Base-by-base conservation (phyloP, 2,797 vertebrate genomes). In the Oreochromis mossambicus region DNA sequence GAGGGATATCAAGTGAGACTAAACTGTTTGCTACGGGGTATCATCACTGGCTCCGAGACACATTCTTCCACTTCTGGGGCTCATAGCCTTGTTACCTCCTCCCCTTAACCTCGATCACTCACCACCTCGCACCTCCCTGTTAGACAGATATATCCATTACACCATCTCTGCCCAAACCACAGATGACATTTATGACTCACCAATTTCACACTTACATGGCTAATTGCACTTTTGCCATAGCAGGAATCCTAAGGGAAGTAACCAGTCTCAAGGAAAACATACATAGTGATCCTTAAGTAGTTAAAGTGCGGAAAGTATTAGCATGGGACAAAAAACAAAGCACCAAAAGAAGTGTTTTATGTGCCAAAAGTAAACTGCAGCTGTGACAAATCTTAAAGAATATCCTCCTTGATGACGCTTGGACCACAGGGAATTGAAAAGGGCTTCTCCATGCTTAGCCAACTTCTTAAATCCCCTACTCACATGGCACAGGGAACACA, bases 101-200 rank as follows among this genome's bases (percentile, higher is more conserved):
- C 46, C 84, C 21, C 51, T 77, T 50, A 48, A 9, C 50, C 78
- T 68, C 68, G 41, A 85, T 93, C 88, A 80, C 79, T 86, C 91
- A 75, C 51, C 80, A 84, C 73, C 80, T 88, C 82, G 88, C 81
- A 89, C 87, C 51, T 83, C 83, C 70, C 63, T 80, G 87, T 84
- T 83, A 87, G 85, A 81, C 24, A 38, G 52, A 84, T 12, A 11
- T 89, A 93, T 92, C 89, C 70, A 88, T 94, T 92, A 88, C 91
- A 84, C 79, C 83, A 52, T 87, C 80, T 79, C 82, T 5, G 3
- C 81, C 88, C 86, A 91, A 90, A 92, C 86, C 89, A 66, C 84
- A 88, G 88, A 81, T 86, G 81, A 85, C 92, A 89, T 89, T 91
- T 90, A 93, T 90, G 88, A 91, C 91, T 90, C 87, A 91, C 87